These are phyloP conservation scores for Tetropium fuscum DNA, from an alignment of 2,888 invertebrate genomes.

Conservation along the genomic window DNA sequence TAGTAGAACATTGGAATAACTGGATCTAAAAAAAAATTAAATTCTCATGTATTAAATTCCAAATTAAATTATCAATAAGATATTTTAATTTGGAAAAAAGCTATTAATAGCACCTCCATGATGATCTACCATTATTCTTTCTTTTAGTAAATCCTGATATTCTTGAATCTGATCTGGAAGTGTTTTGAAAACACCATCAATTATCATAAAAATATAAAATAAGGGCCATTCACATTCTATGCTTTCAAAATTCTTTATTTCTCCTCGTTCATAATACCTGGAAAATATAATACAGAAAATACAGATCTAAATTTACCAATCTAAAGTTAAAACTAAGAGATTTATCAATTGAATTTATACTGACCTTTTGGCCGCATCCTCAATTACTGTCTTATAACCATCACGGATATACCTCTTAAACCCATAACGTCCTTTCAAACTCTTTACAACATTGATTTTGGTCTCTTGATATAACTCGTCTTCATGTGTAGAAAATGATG, in stretches of 20 bases:
- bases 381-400: conserved; percentile 90
- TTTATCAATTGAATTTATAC: neutral
- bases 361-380: conserved; percentile 76
- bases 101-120: conserved; percentile 77
- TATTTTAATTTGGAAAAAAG: too few species aligned
- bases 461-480: conserved; percentile 88
- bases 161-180: conserved; percentile 92
- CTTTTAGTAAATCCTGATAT: conserved; percentile 87
- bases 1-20: conserved; percentile 96
- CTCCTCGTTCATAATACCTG: conserved; percentile 89
- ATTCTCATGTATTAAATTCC: too few species aligned
- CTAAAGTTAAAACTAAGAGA: neutral
- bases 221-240: conserved; percentile 99
- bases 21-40: conserved; percentile 72
- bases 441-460: conserved; percentile 84
- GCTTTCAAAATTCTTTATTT: conserved; percentile 95
- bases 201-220: conserved; percentile 95
- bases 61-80: too few species aligned
- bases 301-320: conserved; percentile 6
- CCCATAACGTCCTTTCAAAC: conserved; percentile 90
- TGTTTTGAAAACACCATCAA: conserved; percentile 93
- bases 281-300: conserved; percentile 27
- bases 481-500: conserved; percentile 98
- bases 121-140: conserved; percentile 83
- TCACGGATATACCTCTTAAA: conserved; percentile 95